Conservation (phyloP, 2,888 invertebrate species). For the Hydraecia micacea region DNA sequence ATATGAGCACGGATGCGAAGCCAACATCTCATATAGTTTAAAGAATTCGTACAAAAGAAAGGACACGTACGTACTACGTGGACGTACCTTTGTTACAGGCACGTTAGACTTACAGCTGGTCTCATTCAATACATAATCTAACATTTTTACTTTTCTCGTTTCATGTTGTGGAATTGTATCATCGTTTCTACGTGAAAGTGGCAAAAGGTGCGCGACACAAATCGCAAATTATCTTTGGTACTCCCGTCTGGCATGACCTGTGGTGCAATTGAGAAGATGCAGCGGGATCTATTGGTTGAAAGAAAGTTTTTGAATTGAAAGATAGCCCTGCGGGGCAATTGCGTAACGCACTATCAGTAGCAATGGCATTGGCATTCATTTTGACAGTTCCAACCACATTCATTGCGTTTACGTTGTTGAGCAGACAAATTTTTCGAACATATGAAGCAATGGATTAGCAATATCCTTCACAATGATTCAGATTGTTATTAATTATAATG, state of each 20-base stretch:
- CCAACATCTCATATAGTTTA: constrained; percentile 34
- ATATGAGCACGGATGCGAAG: constrained; percentile 30
- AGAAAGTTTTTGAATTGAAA: not conserved
- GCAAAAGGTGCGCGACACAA: constrained; percentile 74
- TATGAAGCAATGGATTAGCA: no score
- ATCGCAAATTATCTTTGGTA: constrained; percentile 87
- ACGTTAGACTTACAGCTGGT: constrained; percentile 32
- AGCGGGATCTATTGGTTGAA: constrained; percentile 19
- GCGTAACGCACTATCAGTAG: no score
- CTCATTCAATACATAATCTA: constrained; percentile 22
- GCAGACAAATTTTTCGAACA: no score
- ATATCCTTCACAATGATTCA: no score
- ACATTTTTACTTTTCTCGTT: constrained; percentile 7
- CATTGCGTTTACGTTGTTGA: no score
- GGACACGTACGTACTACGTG: no score
- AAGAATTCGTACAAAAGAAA: constrained; percentile 35
- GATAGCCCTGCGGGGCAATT: not conserved
- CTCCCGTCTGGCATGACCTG: constrained; percentile 69
- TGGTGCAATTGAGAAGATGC: constrained; percentile 49
- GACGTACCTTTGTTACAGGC: constrained; percentile 23
- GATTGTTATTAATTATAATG: no score
- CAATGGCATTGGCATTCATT: no score
- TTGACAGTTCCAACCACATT: no score
- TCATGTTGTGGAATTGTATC: constrained; percentile 58
- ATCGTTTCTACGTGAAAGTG: constrained; percentile 78